phyloP scores from a whole-genome alignment of 2,888 invertebrate species.

The Acanthosoma haemorrhoidale region DNA sequence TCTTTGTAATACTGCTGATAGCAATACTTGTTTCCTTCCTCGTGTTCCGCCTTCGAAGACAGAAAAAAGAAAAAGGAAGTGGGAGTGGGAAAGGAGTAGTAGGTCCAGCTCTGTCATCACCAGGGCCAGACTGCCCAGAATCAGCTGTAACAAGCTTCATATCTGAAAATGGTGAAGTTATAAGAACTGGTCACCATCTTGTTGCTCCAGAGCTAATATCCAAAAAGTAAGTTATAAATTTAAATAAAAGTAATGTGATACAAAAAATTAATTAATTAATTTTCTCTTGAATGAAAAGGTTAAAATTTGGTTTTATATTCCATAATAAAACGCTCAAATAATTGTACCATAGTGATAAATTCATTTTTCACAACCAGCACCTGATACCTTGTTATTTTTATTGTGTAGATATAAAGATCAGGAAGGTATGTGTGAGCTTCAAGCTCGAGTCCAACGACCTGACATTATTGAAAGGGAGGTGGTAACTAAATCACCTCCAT shows the following conservation, averaged over 20 bases:
- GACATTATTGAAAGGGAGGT: constrained; percentile 90
- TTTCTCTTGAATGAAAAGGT: too few species aligned
- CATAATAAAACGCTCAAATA: too few species aligned
- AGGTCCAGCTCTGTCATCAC: constrained; percentile 51
- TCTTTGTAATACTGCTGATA: constrained; percentile 83
- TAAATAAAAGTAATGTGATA: too few species aligned
- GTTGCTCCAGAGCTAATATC: constrained; percentile 81
- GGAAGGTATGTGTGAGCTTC: constrained; percentile 55
- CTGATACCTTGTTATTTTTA: too few species aligned
- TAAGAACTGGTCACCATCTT: constrained; percentile 70
- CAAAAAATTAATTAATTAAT: too few species aligned
- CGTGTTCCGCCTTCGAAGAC: constrained; percentile 81
- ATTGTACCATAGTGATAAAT: too few species aligned
- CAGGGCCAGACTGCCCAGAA: constrained; percentile 58
- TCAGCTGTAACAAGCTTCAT: constrained; percentile 56
- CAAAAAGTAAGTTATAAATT: constrained; percentile 60
- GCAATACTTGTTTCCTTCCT: constrained; percentile 86
- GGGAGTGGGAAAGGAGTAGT: constrained; percentile 50
- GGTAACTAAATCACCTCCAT: constrained; percentile 74
- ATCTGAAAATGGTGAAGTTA: constrained; percentile 66
- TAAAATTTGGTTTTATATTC: too few species aligned
- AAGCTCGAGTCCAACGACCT: constrained; percentile 70
- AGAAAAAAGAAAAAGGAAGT: constrained; percentile 74
- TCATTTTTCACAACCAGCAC: too few species aligned
- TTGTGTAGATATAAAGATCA: constrained; percentile 64